phyloP scores from a whole-genome alignment of 2,797 vertebrate genomes.

The Cyclura pinguis region DNA sequence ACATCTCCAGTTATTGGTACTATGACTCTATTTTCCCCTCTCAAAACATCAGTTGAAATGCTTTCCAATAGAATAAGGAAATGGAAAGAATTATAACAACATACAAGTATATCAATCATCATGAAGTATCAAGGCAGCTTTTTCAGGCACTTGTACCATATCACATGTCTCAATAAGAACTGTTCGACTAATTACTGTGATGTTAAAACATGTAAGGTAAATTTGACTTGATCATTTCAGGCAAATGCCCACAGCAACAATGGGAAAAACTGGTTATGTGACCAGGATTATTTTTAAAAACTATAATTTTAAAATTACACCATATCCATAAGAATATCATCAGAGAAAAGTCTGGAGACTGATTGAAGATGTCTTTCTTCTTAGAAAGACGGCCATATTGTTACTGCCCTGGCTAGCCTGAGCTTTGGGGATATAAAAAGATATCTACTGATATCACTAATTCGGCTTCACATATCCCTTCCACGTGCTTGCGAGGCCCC shows the following conservation, averaged over 20 bases:
- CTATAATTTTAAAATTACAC: not conserved
- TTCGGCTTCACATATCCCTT: too few relatives aligned
- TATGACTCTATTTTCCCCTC: not conserved
- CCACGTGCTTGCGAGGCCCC: too few relatives aligned
- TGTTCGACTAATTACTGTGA: not conserved
- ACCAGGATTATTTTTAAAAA: not conserved
- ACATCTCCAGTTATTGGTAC: too few relatives aligned
- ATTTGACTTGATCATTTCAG: not conserved
- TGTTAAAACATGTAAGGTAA: not conserved
- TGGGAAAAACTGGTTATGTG: not conserved
- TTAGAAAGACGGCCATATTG: not conserved
- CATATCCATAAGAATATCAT: not conserved
- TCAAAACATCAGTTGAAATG: not conserved
- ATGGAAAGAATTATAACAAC: not conserved
- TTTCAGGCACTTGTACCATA: not conserved
- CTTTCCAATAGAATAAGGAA: not conserved
- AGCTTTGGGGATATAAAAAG: too few relatives aligned
- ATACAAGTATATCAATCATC: not conserved
- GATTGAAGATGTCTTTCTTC: not conserved
- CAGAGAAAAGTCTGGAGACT: not conserved
- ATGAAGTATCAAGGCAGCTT: not conserved
- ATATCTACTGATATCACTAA: too few relatives aligned
- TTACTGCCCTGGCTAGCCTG: too few relatives aligned
- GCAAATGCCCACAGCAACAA: too few relatives aligned
- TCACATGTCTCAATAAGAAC: not conserved